Percentiles rank a stretch among this genome's conserved stretches.
Conservation (phyloP, 2,113 vertebrate genomes). For the Prietella phreatophila region DNA sequence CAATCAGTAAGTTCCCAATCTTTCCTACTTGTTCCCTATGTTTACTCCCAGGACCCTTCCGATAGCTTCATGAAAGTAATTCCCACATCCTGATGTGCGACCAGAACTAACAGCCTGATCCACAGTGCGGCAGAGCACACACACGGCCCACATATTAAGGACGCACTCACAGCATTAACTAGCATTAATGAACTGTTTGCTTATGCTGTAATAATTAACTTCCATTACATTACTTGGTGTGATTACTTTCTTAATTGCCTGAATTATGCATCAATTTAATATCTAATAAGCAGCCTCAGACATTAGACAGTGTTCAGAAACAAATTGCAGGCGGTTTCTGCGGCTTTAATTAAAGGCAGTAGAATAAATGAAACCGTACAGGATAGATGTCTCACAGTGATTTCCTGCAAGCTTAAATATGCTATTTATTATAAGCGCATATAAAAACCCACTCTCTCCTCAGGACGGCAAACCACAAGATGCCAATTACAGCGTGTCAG, state of each 20-base stretch:
- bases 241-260: slow-evolving; percentile 99
- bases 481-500: slow-evolving; percentile 78
- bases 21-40: slow-evolving; percentile 4
- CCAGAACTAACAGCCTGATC: slow-evolving; percentile 65
- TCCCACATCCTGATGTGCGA: slow-evolving; percentile 76
- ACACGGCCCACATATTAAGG: slow-evolving; percentile 95
- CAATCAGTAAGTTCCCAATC: background rate
- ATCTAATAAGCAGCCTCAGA: slow-evolving; percentile 99
- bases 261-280: slow-evolving; percentile 99
- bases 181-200: slow-evolving; percentile 99
- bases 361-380: slow-evolving; percentile 99
- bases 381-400: slow-evolving; percentile 97
- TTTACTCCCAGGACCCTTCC: slow-evolving; percentile 20
- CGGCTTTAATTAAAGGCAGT: slow-evolving; percentile 99
- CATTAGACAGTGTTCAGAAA: slow-evolving; percentile 99
- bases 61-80: slow-evolving; percentile 60
- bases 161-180: slow-evolving; percentile 97
- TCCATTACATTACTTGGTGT: slow-evolving; percentile 99
- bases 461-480: slow-evolving; percentile 92
- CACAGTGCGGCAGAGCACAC: slow-evolving; percentile 79
- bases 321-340: slow-evolving; percentile 97
- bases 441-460: slow-evolving; percentile 90
- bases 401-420: slow-evolving; percentile 99
- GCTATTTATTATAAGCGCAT: slow-evolving; percentile 99
- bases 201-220: slow-evolving; percentile 99